phyloP scores from a whole-genome alignment of 2,797 vertebrate genomes.

The Malurus leucopterus region DNA sequence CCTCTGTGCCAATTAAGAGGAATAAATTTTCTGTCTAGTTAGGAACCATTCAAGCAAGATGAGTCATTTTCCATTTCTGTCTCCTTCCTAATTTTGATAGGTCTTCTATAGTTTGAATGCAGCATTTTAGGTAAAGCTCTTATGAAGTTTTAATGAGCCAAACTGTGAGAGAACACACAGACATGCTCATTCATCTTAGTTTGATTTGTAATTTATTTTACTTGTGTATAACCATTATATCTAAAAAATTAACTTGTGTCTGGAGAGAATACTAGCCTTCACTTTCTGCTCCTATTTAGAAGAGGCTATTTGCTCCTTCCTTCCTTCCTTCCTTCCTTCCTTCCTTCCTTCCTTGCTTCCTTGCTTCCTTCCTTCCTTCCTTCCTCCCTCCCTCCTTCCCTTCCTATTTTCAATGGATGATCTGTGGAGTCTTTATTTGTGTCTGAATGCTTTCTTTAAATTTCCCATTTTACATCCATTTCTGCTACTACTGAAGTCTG shows the following conservation, averaged over 20 bases:
- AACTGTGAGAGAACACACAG: neutral
- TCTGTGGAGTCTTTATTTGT: neutral
- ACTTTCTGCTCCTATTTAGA: neutral
- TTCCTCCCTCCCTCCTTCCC: too few relatives aligned
- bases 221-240: neutral
- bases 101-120: neutral
- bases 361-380: too few relatives aligned
- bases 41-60: neutral
- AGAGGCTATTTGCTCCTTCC: rapidly evolving
- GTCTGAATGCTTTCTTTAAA: neutral
- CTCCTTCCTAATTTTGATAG: neutral
- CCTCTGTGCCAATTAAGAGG: neutral
- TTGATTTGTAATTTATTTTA: neutral
- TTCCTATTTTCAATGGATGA: neutral
- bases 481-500: neutral
- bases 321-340: too few relatives aligned
- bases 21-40: neutral
- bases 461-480: neutral
- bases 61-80: neutral
- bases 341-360: too few relatives aligned
- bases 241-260: neutral
- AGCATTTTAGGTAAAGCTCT: neutral
- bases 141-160: neutral
- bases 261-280: neutral
- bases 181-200: neutral